Evolutionary conservation across 1,140 invertebrate species (phyloP), one percentile per base, ranked within the genome.

Genomic region (Rhynchophorus ferrugineus): DNA sequence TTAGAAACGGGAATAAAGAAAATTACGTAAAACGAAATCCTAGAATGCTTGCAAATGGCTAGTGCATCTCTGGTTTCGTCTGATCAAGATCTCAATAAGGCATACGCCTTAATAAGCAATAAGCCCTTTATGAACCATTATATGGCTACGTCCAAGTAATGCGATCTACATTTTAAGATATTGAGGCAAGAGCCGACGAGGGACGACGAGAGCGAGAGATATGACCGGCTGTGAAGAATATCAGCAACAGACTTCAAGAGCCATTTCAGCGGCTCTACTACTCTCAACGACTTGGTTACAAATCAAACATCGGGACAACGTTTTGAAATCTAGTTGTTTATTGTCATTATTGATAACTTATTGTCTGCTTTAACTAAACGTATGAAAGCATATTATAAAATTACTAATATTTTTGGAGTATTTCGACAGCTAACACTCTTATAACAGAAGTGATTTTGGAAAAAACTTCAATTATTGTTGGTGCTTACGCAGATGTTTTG

Each of bases 401-500:
- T 51, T 7, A 44, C 49, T 44, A 24, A 48, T 58, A 49, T 55
- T 47, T 62, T 62, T 58, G 49, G 29, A 54, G n/a, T n/a, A n/a
- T n/a, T n/a, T n/a, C n/a, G n/a, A n/a, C n/a, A n/a, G n/a, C n/a
- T n/a, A n/a, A n/a, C n/a, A n/a, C n/a, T n/a, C n/a, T n/a, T n/a
- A n/a, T n/a, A n/a, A n/a, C n/a, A n/a, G n/a, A n/a, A n/a, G n/a
- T n/a, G n/a, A n/a, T n/a, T n/a, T n/a, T n/a, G n/a, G n/a, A n/a
- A 60, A 62, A 49, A 54, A 17, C 46, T 29, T 46, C 51, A 58
- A 53, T 37, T 56, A 52, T 56, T n/a, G 56, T 59, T 54, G 59
- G 51, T 54, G 54, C 56, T 64, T 62, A 61, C 56, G 42, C 29
- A 56, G 36, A 60, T 58, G 54, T 60, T 53, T 52, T 60, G 58